Base-by-base conservation (phyloP, 2,888 invertebrate species). In the Habroteleia sp. region DNA sequence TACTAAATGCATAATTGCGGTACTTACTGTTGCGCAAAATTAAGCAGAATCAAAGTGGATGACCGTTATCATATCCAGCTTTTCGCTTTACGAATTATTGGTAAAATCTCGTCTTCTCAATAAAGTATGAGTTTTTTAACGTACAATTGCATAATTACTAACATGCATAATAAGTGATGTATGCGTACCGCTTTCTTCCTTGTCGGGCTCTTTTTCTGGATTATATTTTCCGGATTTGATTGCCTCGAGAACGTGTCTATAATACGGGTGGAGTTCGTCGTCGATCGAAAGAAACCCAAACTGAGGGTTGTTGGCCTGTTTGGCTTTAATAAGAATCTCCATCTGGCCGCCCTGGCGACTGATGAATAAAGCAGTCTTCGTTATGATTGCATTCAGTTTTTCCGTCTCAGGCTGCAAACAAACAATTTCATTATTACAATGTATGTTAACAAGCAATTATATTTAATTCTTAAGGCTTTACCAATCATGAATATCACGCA, bases 321-420 rank as follows among this genome's bases (percentile, higher is more conserved):
- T 99, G 1, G 98, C 96, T 89, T 99, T 99, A 79, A 99, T 94
- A 6, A 99, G 91, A 79, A 99, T 98, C 90, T 99, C 99, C 98
- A 99, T 98, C 90, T 99, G 99, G 3, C 94, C 92, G 0, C 99
- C 99, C 86, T 98, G 97, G 44, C 93, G 91, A 80, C 94, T 93
- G 80, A 97, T 95, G 89, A 97, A 97, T 80, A 93, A 90, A 0
- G 96, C 96, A 0, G 97, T 99, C 89, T 97, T 97, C 85, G 98
- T 97, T 82, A 99, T 97, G 74, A 99, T 95, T 7, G 96, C 95
- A 87, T 97, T 96, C 82, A 95, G 93, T 88, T 97, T 98, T 83
- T 94, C 91, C 2, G 94, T 94, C 77, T 93, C 93, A 0, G 98
- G 98, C 96, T 97, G 89, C 78, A 78, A 75, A 31, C 10, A 75